Percentiles rank a stretch among this genome's conserved stretches.
These are phyloP conservation scores for Ornithorhynchus anatinus DNA, from an alignment of 2,113 vertebrate genomes.

Conservation along the genomic window DNA sequence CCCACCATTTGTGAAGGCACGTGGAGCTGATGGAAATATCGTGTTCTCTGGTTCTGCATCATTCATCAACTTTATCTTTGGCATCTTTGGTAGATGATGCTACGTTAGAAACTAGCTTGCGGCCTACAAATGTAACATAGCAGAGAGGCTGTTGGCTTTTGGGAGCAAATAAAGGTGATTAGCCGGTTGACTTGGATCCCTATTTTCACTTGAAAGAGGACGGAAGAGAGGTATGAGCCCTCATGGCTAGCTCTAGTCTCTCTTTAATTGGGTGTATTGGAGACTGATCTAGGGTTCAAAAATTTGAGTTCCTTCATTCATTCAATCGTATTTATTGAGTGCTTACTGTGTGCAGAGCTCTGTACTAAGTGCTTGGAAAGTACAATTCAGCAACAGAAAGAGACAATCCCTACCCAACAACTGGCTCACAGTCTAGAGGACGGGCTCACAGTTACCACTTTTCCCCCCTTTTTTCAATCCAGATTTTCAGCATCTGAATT, in stretches of 20 bases:
- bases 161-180: constrained; percentile 4
- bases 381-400: no score
- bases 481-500: no score
- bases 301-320: no score
- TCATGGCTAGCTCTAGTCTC: not conserved
- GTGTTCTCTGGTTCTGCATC: not conserved
- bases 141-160: constrained; percentile 10
- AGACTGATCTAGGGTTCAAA: no score
- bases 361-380: no score
- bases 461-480: no score
- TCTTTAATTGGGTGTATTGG: not conserved
- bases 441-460: no score
- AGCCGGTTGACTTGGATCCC: not conserved
- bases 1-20: not conserved
- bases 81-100: not conserved
- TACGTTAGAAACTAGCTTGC: not conserved
- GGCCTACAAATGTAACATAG: not conserved
- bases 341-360: no score
- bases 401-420: no score
- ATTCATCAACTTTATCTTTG: not conserved
- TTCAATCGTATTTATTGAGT: no score
- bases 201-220: not conserved
- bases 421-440: no score
- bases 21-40: constrained; percentile 16
- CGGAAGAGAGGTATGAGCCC: not conserved